phyloP scores from a whole-genome alignment of 2,888 invertebrate species.

The Philereme transversata region DNA sequence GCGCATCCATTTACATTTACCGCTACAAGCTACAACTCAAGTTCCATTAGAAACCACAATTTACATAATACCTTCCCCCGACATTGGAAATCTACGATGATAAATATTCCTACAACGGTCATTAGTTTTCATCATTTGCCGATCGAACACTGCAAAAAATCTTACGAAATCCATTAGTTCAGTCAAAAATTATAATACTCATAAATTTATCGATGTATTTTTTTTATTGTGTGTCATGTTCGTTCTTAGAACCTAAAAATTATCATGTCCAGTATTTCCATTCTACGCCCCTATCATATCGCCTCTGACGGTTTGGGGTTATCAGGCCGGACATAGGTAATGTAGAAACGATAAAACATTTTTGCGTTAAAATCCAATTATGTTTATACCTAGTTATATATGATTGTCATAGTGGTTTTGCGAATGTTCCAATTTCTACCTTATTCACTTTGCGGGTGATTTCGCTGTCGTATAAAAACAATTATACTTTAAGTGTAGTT shows the following conservation, averaged over 20 bases:
- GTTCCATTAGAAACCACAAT: constrained; percentile 22
- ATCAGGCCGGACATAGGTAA: constrained; percentile 43
- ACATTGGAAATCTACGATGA: constrained; percentile 19
- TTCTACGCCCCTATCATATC: constrained; percentile 13
- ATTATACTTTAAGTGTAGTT: too few relatives aligned
- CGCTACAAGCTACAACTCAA: constrained; percentile 3
- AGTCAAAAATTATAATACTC: too few relatives aligned
- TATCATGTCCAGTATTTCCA: constrained; percentile 16
- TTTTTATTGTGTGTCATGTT: too few relatives aligned
- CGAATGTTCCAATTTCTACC: background rate
- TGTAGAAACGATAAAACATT: constrained; percentile 39
- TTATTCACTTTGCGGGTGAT: constrained; percentile 2
- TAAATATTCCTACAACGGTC: constrained; percentile 11
- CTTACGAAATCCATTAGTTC: background rate
- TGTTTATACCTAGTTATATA: background rate
- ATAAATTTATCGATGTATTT: too few relatives aligned
- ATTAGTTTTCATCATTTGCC: constrained; percentile 5
- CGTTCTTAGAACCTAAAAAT: background rate
- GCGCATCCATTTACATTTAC: constrained; percentile 16
- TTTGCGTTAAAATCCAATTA: constrained; percentile 15
- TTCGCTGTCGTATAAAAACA: constrained; percentile 6
- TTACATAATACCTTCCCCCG: constrained; percentile 9
- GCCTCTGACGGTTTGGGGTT: constrained; percentile 34
- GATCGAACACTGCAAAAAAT: background rate
- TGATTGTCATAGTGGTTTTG: background rate